Percentiles rank a stretch among this genome's conserved stretches.
Conservation (phyloP, 2,113 vertebrate species). For the Talpa occidentalis region DNA sequence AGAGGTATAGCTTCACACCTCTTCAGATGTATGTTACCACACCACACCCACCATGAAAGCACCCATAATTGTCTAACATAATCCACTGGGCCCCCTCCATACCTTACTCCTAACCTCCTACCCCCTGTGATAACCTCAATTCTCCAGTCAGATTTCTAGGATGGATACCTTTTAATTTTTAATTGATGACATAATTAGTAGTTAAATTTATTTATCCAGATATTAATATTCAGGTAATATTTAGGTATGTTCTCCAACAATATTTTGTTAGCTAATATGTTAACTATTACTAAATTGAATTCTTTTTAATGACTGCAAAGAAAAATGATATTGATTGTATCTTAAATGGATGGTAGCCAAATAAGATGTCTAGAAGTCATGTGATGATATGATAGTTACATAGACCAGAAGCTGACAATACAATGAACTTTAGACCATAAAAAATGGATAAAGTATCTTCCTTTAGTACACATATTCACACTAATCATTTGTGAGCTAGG, state of each 20-base stretch:
- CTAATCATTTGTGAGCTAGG: not conserved
- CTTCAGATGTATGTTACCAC: no score
- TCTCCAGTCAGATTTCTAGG: no score
- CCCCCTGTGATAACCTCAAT: no score
- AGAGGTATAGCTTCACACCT: no score
- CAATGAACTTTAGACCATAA: not conserved
- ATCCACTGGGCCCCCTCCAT: no score
- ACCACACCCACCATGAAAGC: no score
- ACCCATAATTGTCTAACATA: no score
- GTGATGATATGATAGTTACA: not conserved
- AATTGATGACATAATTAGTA: not conserved
- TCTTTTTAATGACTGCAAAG: not conserved
- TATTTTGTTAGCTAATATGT: not conserved
- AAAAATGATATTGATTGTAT: not conserved
- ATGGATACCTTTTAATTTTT: not conserved
- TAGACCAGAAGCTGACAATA: not conserved
- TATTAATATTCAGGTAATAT: not conserved
- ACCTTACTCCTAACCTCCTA: no score
- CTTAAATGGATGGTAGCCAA: not conserved
- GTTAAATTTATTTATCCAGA: not conserved
- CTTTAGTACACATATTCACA: not conserved
- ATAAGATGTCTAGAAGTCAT: not conserved
- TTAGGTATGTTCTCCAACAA: not conserved
- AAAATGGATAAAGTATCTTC: not conserved
- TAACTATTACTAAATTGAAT: not conserved